These are phyloP conservation scores for Drosophila insularis DNA, from an alignment of 1,140 invertebrate genomes.

Conservation along the genomic window DNA sequence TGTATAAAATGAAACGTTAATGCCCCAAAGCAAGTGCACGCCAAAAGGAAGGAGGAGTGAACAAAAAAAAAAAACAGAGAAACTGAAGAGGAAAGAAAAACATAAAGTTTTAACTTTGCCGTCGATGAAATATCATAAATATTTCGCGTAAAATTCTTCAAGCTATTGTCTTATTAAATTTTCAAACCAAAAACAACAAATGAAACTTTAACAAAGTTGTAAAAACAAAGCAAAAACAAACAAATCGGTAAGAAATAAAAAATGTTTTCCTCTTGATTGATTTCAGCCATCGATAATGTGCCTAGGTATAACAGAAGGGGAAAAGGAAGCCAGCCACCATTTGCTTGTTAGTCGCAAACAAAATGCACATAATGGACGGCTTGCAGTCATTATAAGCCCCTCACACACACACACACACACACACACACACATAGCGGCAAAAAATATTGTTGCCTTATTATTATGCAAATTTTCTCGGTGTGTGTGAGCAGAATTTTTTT, in stretches of 20 bases:
- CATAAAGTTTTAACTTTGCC: constrained; percentile 24
- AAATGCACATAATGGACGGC: constrained; percentile 3
- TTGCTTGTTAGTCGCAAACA: not conserved
- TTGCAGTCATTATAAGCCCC: constrained; percentile 36
- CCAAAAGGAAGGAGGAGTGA: not conserved
- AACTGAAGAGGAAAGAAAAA: constrained; percentile 10
- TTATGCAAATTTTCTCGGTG: constrained; percentile 70
- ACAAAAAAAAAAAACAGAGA: constrained; percentile 17
- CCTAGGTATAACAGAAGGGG: not conserved
- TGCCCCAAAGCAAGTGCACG: constrained; percentile 33
- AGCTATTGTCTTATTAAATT: constrained; percentile 60
- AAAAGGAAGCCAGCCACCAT: not conserved
- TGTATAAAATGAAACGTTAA: constrained; percentile 16
- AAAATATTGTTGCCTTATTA: constrained; percentile 65
- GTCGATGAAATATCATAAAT: constrained; percentile 55
- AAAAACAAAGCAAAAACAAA: constrained; percentile 30
- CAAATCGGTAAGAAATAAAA: not conserved
- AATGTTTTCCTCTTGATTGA: not conserved
- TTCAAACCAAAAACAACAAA: constrained; percentile 13
- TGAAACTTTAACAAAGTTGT: constrained; percentile 36
- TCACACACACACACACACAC: not conserved
- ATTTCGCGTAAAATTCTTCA: constrained; percentile 35
- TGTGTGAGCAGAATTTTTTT: not conserved
- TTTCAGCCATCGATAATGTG: constrained; percentile 1
- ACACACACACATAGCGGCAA: too few species aligned